Evolutionary conservation across 2,113 vertebrate genomes (phyloP), one percentile per base, ranked within the genome.

Genomic region (Galbula dea): DNA sequence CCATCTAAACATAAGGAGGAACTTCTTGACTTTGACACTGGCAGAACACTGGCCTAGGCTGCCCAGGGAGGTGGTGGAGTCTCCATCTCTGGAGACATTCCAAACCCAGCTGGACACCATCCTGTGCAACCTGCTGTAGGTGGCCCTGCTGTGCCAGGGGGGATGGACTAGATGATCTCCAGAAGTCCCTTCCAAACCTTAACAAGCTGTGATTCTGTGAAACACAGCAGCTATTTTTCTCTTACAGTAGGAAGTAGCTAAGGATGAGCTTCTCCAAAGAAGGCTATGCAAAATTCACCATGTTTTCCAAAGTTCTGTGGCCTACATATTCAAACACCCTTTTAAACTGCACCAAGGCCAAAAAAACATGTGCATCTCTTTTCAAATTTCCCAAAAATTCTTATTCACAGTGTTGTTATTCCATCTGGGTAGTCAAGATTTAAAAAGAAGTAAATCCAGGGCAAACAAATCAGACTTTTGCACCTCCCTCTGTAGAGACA

Each of bases 381-480:
- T 81, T 85, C 49, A 95, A 96, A 78, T 49, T 88, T 30, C 29
- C 81, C 22, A 54, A 61, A 93, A 89, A 74, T 83, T 82, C 78
- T 94, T 63, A 63, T 86, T 80, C 74, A 45, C 75, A 93, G 71
- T 65, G 37, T 66, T 67, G 84, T 2, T 91, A 88, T 90, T 96
- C 73, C 91, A 87, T 89, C 93, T 81, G 84, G 57, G 85, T 81
- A 93, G 69, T 36, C 69, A 86, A 62, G 96, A 92, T 93, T 82
- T n/a, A n/a, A n/a, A 93, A 52, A 78, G 20, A 54, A 95, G 41
- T 89, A 93, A 96, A 94, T 88, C 90, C 57, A 91, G 80, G 93
- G 82, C 39, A 95, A 92, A 93, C 78, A 96, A 94, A 89, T 69
- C 43, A 94, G 93, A 95, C 77, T 94, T 96, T 93, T 95, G 54